Evolutionary conservation across 2,797 vertebrate genomes (phyloP), one percentile per base, ranked within the genome.

Genomic region (Phalanger gymnotis): DNA sequence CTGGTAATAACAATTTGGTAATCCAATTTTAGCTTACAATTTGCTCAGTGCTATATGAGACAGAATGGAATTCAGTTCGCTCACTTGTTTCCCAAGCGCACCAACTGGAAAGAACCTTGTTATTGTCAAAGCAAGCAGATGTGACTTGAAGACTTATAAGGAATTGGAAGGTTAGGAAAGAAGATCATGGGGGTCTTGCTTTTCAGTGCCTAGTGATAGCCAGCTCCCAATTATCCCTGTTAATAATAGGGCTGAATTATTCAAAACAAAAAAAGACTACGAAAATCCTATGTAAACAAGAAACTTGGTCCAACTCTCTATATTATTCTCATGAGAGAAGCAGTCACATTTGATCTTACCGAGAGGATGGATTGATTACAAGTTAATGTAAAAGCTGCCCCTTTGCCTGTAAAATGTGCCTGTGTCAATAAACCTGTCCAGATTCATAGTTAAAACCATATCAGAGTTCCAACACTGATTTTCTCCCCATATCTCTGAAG

Each of bases 11-110:
- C 7, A 93, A 95, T 55, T 92, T 94, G 90, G 54, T 92, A 97
- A 97, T 96, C 96, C 94, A 95, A 95, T 96, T 97, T 96, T 92
- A 96, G 66, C 94, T 91, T 66, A 92, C 81, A 73, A 90, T 93
- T 92, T 55, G 54, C 58, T 92, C 55, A 57, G 53, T 11, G 55
- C 54, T 94, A 30, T 53, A 81, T 53, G 90, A 54, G 92, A 92
- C 40, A 53, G 57, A 47, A 92, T 12, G 30, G 96, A 96, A 96
- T 96, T 93, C 94, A 92, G 92, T 94, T 92, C 91, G 54, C 58
- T 96, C 91, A 58, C 47, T 97, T 96, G 91, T 61, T 96, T 96
- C 92, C 81, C 94, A 96, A 96, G 90, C 92, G 73, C 90, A 58
- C 22, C 31, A n/a, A 30, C 58, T 95, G 58, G 96, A 94, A 95